Evolutionary conservation across 2,888 invertebrate genomes (phyloP).

Genomic region (Tipula vernalis): DNA sequence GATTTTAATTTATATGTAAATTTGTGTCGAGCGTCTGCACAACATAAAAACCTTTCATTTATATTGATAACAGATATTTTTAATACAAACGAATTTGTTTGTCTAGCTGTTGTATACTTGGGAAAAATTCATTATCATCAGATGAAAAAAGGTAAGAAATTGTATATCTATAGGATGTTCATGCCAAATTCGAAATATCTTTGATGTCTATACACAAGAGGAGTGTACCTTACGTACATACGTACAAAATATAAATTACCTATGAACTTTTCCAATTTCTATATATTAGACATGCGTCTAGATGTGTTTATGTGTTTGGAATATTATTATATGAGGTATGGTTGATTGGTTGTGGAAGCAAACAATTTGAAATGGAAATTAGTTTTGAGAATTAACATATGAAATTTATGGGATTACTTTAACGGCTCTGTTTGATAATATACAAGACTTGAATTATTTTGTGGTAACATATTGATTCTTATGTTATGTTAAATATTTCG

Average conservation of each 20-base stretch:
- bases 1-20: slow-evolving; percentile 4
- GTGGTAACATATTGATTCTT: background rate
- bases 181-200: background rate
- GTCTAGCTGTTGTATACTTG: background rate
- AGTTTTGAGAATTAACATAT: background rate
- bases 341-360: background rate
- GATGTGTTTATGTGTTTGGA: background rate
- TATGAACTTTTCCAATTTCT: background rate
- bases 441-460: background rate
- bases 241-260: background rate
- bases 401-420: background rate
- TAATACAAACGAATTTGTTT: background rate
- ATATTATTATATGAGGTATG: background rate
- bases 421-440: background rate
- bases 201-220: background rate
- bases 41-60: background rate
- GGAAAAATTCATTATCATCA: background rate
- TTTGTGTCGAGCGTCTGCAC: background rate
- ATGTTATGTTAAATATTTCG: too few relatives aligned
- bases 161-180: background rate
- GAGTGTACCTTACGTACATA: background rate
- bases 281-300: background rate
- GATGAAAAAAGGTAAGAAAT: background rate
- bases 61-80: background rate
- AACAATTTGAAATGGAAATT: background rate